phyloP scores from a whole-genome alignment of 2,888 invertebrate species.

The Buathra laborator region DNA sequence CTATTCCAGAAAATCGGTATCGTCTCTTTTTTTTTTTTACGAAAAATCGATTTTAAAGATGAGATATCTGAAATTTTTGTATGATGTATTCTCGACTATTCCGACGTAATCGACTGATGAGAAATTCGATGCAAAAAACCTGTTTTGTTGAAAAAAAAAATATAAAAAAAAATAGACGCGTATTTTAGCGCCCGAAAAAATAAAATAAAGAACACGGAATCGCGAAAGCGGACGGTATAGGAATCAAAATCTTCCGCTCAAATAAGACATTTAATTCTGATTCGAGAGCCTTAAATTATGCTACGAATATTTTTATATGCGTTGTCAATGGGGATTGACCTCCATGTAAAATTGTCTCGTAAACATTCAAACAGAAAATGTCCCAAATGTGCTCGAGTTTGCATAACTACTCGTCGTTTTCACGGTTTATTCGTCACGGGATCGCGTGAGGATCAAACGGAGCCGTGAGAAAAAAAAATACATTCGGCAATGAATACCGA shows the following conservation, averaged over 20 bases:
- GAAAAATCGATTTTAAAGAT: background rate
- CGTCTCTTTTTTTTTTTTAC: background rate
- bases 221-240: too few relatives aligned
- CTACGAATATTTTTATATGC: slow-evolving; percentile 12
- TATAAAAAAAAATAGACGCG: too few relatives aligned
- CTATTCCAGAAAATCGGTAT: background rate
- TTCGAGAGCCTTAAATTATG: slow-evolving; percentile 23
- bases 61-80: background rate
- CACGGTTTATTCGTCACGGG: slow-evolving; percentile 80
- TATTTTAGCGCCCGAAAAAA: too few relatives aligned
- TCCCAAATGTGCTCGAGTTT: slow-evolving; percentile 72
- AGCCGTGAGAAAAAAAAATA: slow-evolving; percentile 79
- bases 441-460: slow-evolving; percentile 60
- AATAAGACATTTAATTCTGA: slow-evolving; percentile 29
- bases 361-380: slow-evolving; percentile 71
- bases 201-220: too few relatives aligned
- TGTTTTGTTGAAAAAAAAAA: too few relatives aligned
- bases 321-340: slow-evolving; percentile 38
- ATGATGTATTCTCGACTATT: too few relatives aligned
- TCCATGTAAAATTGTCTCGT: slow-evolving; percentile 69
- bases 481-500: slow-evolving; percentile 56
- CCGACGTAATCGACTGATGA: too few relatives aligned
- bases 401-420: slow-evolving; percentile 80
- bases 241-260: background rate
- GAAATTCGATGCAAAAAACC: too few relatives aligned